A percentile compares a stretch with the other conserved stretches of the same genome.
These are phyloP conservation scores for Palaemon carinicauda DNA, from an alignment of 1,140 invertebrate genomes.

Conservation along the genomic window DNA sequence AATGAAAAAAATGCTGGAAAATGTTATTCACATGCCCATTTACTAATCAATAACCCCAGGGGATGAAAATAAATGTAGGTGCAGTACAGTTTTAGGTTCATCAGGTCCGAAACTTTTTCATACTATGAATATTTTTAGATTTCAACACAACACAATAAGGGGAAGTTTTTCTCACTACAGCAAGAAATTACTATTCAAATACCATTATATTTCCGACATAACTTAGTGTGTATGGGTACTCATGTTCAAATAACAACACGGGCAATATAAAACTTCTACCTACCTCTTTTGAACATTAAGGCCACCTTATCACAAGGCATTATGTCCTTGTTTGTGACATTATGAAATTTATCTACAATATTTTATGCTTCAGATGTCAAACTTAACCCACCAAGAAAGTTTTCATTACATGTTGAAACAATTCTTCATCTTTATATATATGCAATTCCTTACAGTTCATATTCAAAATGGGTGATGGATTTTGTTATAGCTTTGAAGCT, in stretches of 20 bases:
- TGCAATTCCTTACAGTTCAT: too few relatives aligned
- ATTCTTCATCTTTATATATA: not conserved
- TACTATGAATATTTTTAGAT: too few relatives aligned
- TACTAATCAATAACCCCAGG: too few relatives aligned
- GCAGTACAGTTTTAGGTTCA: too few relatives aligned
- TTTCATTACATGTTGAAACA: not conserved
- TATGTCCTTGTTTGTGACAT: conserved; percentile 51
- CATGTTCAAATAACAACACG: conserved; percentile 12
- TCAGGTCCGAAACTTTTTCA: too few relatives aligned
- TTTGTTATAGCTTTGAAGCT: too few relatives aligned
- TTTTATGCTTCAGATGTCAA: not conserved
- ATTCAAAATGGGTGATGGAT: too few relatives aligned
- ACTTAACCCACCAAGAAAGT: not conserved
- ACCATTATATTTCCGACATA: not conserved
- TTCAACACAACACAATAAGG: not conserved
- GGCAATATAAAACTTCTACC: conserved; percentile 46
- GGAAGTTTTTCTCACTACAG: not conserved
- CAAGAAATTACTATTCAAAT: not conserved
- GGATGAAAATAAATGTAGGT: too few relatives aligned
- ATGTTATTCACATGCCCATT: too few relatives aligned
- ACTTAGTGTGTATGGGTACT: not conserved
- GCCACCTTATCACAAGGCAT: conserved; percentile 51
- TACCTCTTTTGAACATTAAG: conserved; percentile 38
- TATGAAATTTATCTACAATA: conserved; percentile 28
- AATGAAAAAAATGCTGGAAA: too few relatives aligned